Evolutionary conservation across 2,888 invertebrate species (phyloP), one percentile per base, ranked within the genome.

Genomic region (Pecten maximus): DNA sequence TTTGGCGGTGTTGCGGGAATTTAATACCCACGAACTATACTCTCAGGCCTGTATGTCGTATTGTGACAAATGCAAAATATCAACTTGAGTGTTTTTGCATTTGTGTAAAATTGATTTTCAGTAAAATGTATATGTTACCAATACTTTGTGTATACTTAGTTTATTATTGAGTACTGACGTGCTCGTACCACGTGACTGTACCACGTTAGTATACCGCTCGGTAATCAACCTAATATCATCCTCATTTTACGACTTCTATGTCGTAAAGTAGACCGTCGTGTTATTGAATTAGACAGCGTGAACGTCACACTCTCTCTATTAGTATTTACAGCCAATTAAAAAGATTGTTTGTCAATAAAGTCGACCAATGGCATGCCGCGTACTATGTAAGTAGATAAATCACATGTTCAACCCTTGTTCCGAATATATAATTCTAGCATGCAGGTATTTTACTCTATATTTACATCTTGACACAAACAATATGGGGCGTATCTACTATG

Each of bases 281-380:
- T 74, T 74, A 74, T 74, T 74, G 74, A 74, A 74, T 74, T 74
- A 74, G 74, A 74, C 74, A 74, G 74, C 74, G 74, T 35, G 74
- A 35, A 74, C 74, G 74, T 74, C 74, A 74, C 74, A 74, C 35
- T 12, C 28, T 74, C 28, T 35, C 8, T 35, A 74, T 44, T 44
- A 44, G 8, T 23, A 74, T 74, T 28, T 35, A 74, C 74, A 74
- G 74, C 74, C 74, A 74, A 74, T 74, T 74, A 74, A 28, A 28
- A 12, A 8, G 8, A 74, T 28, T 74, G 74, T 74, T 74, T 74
- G 74, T 74, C 74, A 74, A 74, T 35, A 74, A 74, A 19, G 16
- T 8, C 10, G 35, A 35, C 74, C 74, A 74, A 74, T 74, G 35
- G 35, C 28, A 74, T 15, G 10, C 1, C 35, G 74, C 74, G 74